Evolutionary conservation across 2,888 invertebrate genomes (phyloP), one percentile per base, ranked within the genome.

Genomic region (Phytoseiulus persimilis): DNA sequence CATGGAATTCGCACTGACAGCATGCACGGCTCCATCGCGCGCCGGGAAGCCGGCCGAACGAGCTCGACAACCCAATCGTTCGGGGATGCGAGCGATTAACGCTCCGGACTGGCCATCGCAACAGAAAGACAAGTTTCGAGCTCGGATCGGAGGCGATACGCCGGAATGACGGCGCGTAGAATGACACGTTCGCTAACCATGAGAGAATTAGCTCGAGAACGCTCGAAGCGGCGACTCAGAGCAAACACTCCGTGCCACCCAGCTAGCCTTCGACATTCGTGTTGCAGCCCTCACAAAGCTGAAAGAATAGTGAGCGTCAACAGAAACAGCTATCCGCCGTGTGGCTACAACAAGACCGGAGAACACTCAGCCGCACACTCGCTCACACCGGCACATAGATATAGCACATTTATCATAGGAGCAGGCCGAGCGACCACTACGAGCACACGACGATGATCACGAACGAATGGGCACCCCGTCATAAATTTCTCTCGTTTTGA

Each of bases 401-500:
- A 65, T 65, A 65, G 65, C 65, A 65, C 65, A 65, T 65, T 65
- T 65, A 65, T 65, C 65, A 65, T 65, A 65, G 65, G 65, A 65
- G 65, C 18, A 65, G 65, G 18, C 28, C 65, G 65, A 65, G 65
- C 65, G 65, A 65, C 65, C 65, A 65, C 65, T 65, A 65, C 65
- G 5, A 65, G 65, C 65, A 65, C 65, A 65, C 65, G 65, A 28
- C 65, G 65, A 65, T 65, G 65, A 65, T 65, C 65, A 65, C 65
- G 65, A 65, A 65, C 65, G 65, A 65, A 65, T 65, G 18, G 65
- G 65, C 65, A 65, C 65, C 65, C 65, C 65, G 65, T 65, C 65
- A 65, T 65, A 65, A 65, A 65, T 65, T 65, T 65, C 18, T 23
- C 65, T 65, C 65, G 65, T 65, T 65, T 65, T 65, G 65, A 65